These are phyloP conservation scores for Drosophila quadrilineata DNA, from an alignment of 1,140 invertebrate species.

Conservation along the genomic window DNA sequence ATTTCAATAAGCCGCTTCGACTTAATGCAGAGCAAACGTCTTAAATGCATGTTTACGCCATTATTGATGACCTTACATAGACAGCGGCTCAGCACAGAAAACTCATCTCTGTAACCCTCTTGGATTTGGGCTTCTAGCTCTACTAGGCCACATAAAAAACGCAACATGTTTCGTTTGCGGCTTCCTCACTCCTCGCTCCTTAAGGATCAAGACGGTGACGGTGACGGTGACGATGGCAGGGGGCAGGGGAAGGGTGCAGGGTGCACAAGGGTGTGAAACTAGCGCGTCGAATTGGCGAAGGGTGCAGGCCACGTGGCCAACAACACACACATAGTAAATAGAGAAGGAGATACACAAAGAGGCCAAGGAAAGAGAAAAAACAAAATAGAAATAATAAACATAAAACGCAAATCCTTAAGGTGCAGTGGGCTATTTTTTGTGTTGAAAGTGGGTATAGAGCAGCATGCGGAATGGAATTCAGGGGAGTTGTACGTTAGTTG, in stretches of 20 bases:
- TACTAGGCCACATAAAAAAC: slow-evolving; percentile 46
- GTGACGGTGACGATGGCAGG: too few relatives aligned
- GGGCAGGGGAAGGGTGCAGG: too few relatives aligned
- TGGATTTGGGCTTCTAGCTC: neutral
- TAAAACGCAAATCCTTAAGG: slow-evolving; percentile 59
- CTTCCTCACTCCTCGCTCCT: slow-evolving; percentile 31
- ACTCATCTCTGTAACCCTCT: slow-evolving; percentile 1
- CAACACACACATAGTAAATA: slow-evolving; percentile 16
- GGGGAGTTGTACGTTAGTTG: slow-evolving; percentile 5
- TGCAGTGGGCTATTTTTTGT: slow-evolving; percentile 47
- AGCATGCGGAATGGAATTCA: too few relatives aligned
- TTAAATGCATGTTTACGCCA: slow-evolving; percentile 58
- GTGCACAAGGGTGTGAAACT: slow-evolving; percentile 55
- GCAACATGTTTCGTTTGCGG: slow-evolving; percentile 56
- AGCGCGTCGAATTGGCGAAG: slow-evolving; percentile 54
- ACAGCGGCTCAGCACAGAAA: slow-evolving; percentile 2
- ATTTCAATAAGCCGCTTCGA: slow-evolving; percentile 54
- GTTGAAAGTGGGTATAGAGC: neutral
- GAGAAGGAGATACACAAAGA: slow-evolving; percentile 9
- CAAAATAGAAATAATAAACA: slow-evolving; percentile 64
- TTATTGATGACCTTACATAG: slow-evolving; percentile 58
- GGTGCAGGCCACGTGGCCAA: slow-evolving; percentile 47
- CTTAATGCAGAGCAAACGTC: slow-evolving; percentile 55
- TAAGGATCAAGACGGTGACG: neutral
- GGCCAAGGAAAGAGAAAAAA: slow-evolving; percentile 21